These are phyloP conservation scores for Aphodius sticticus DNA, from an alignment of 2,888 invertebrate species.

Conservation along the genomic window DNA sequence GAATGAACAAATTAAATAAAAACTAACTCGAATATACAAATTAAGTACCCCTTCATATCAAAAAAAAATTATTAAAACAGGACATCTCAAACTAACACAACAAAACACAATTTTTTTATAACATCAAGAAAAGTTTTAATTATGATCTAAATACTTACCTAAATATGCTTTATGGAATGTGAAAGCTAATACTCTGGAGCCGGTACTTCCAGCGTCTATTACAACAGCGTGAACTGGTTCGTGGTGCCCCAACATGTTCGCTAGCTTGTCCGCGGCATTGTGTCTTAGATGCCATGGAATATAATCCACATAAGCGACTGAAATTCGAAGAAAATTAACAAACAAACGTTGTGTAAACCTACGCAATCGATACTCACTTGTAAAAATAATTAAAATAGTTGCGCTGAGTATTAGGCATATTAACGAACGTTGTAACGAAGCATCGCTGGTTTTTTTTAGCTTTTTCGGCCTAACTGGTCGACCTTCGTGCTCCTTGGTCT, in stretches of 20 bases:
- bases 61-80: too few species aligned
- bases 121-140: constrained; percentile 7
- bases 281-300: constrained; percentile 61
- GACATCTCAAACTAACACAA: too few species aligned
- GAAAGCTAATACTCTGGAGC: constrained; percentile 84
- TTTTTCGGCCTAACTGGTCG: constrained; percentile 47
- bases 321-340: constrained; percentile 37
- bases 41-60: too few species aligned
- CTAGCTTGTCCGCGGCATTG: constrained; percentile 74
- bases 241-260: constrained; percentile 75
- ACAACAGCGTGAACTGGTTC: constrained; percentile 82
- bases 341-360: not conserved
- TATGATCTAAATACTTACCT: constrained; percentile 54
- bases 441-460: constrained; percentile 49
- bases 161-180: constrained; percentile 82
- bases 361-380: constrained; percentile 49
- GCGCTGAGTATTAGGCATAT: constrained; percentile 57
- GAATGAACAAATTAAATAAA: too few species aligned
- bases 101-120: too few species aligned
- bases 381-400: constrained; percentile 55
- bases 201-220: constrained; percentile 95
- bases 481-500: constrained; percentile 45
- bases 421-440: constrained; percentile 54
- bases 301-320: constrained; percentile 67
- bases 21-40: too few species aligned